These are phyloP conservation scores for Prosopocoilus inquinatus DNA, from an alignment of 2,888 invertebrate species.

Conservation along the genomic window DNA sequence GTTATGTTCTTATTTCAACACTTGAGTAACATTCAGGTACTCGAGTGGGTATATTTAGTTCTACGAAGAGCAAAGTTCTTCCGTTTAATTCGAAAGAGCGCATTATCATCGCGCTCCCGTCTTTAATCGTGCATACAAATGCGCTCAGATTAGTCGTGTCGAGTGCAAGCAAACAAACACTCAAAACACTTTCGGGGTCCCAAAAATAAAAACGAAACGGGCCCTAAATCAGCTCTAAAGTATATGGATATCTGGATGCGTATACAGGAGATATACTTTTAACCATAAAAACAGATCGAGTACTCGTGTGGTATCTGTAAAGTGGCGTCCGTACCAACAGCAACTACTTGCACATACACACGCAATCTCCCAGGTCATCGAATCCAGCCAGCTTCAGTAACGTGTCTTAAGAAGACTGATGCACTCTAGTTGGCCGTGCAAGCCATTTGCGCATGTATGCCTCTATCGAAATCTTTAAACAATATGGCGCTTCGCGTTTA, in stretches of 20 bases:
- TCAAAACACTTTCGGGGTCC: too few species aligned
- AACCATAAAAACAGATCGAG: constrained; percentile 2
- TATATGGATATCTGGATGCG: not conserved
- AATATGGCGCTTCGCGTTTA: constrained; percentile 16
- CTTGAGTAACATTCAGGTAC: not conserved
- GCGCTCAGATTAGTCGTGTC: too few species aligned
- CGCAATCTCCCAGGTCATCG: constrained; percentile 34
- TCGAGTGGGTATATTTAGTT: not conserved
- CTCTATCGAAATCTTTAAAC: constrained; percentile 16
- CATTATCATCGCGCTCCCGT: too few species aligned
- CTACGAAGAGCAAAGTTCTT: too few species aligned
- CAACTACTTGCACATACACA: constrained; percentile 2
- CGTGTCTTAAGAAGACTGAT: constrained; percentile 28
- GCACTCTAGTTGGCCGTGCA: constrained; percentile 28
- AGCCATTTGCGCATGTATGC: constrained; percentile 21
- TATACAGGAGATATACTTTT: not conserved
- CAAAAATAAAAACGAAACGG: too few species aligned
- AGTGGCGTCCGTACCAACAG: constrained; percentile 19
- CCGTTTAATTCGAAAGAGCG: too few species aligned
- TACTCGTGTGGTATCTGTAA: constrained; percentile 1
- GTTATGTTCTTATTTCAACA: too few species aligned
- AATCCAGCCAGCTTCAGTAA: constrained; percentile 29
- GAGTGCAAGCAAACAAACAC: too few species aligned
- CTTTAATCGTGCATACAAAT: too few species aligned
- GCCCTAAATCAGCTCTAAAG: not conserved